Evolutionary conservation across 2,797 vertebrate genomes (phyloP).

Genomic region (Pipistrellus kuhlii): DNA sequence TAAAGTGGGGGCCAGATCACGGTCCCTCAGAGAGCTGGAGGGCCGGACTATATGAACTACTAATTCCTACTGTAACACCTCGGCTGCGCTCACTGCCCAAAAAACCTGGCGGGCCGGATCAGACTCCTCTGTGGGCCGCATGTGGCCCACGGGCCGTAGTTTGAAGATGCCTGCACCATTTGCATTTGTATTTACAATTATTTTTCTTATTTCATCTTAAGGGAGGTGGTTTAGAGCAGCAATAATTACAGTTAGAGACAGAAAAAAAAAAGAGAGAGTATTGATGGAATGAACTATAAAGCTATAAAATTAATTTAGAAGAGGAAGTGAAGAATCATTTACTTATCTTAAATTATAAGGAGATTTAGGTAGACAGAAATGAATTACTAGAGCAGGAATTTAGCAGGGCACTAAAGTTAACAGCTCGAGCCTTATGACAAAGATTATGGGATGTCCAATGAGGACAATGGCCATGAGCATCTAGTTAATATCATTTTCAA

Average conservation of each 20-base stretch:
- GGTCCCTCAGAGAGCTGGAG: too few relatives aligned
- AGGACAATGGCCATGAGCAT: slow-evolving; percentile 68
- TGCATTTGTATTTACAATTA: background rate
- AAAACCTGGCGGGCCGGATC: too few relatives aligned
- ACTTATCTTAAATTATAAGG: slow-evolving; percentile 70
- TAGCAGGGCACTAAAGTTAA: slow-evolving; percentile 64
- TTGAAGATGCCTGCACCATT: too few relatives aligned
- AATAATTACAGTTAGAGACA: background rate
- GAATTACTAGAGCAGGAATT: slow-evolving; percentile 62
- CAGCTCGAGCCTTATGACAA: slow-evolving; percentile 72
- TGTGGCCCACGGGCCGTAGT: too few relatives aligned
- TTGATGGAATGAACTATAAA: background rate
- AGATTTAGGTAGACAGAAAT: slow-evolving; percentile 56
- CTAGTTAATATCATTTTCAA: slow-evolving; percentile 74
- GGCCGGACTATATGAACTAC: too few relatives aligned
- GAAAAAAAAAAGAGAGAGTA: background rate
- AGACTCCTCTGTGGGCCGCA: too few relatives aligned
- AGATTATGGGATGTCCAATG: slow-evolving; percentile 69
- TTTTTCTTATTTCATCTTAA: background rate
- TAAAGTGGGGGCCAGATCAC: too few relatives aligned
- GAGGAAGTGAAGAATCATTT: slow-evolving; percentile 74
- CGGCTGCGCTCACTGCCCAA: too few relatives aligned
- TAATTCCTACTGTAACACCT: too few relatives aligned
- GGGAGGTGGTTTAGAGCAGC: background rate
- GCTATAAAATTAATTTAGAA: slow-evolving; percentile 64